Evolutionary conservation across 2,888 invertebrate species (phyloP).

Genomic region (Sinotaia quadrata): DNA sequence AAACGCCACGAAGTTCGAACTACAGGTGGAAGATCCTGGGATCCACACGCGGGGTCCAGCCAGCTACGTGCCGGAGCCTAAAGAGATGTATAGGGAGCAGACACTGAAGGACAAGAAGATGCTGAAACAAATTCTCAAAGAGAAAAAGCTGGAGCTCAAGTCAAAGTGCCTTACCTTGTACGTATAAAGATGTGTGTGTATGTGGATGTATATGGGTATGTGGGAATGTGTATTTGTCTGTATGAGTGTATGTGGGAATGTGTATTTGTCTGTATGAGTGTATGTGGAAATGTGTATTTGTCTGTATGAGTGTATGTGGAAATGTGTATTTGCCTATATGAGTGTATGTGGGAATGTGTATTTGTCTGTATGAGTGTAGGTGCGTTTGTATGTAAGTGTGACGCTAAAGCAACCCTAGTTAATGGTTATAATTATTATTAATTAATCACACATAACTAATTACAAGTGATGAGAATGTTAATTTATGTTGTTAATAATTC

Average conservation of each 20-base stretch:
- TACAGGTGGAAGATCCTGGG: conserved; percentile 57
- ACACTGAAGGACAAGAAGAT: conserved; percentile 29
- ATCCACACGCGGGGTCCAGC: conserved; percentile 23
- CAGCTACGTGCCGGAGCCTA: neutral
- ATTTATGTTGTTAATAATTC: too few species aligned
- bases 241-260: neutral
- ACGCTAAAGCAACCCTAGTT: too few species aligned
- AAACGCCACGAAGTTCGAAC: conserved; percentile 44
- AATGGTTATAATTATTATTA: too few species aligned
- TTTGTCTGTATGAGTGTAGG: neutral
- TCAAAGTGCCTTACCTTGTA: conserved; percentile 15
- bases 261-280: conserved; percentile 6
- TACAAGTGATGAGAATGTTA: too few species aligned
- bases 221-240: neutral
- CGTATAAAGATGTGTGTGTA: too few species aligned
- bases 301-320: neutral
- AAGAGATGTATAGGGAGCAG: conserved; percentile 20
- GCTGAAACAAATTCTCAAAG: conserved; percentile 30
- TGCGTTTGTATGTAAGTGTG: too few species aligned
- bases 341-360: neutral
- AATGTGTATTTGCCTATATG: conserved; percentile 5
- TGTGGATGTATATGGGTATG: too few species aligned
- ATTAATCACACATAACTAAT: too few species aligned
- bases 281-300: neutral
- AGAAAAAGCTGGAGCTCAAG: conserved; percentile 31